A percentile compares a stretch with the other conserved stretches of the same genome.
Evolutionary conservation across 35 echinoderm and acorn worm genomes (phyloP).

Genomic region (Ophiothrix spiculata): DNA sequence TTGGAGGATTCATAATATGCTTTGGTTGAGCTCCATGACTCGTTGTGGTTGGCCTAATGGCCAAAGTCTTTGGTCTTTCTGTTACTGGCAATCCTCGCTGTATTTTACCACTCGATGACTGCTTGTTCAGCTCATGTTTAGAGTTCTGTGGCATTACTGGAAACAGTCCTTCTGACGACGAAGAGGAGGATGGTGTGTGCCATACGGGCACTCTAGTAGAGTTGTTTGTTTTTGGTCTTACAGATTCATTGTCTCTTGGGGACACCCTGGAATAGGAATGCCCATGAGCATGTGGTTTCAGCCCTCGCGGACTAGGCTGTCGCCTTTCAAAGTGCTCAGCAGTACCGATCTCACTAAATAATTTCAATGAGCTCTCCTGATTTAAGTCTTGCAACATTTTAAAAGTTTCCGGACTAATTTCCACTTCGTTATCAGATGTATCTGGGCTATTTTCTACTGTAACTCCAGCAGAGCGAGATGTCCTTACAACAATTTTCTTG

Average conservation of each 20-base stretch:
- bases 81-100: background rate
- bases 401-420: constrained; percentile 59
- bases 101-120: background rate
- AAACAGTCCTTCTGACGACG: background rate
- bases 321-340: constrained; percentile 16
- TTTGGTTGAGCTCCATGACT: constrained; percentile 11
- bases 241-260: background rate
- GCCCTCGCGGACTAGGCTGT: background rate
- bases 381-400: constrained; percentile 70
- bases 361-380: constrained; percentile 56
- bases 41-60: constrained; percentile 8
- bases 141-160: background rate
- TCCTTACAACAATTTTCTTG: constrained; percentile 11
- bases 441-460: constrained; percentile 65
- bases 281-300: background rate
- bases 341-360: constrained; percentile 51
- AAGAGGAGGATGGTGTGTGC: background rate
- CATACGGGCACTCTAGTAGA: background rate
- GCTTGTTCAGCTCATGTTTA: background rate
- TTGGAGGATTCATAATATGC: too few species aligned
- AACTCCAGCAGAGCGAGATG: background rate
- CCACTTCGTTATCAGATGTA: constrained; percentile 44
- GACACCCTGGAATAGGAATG: background rate
- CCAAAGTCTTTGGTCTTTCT: constrained; percentile 12
- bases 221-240: constrained; percentile 1